These are phyloP conservation scores for Taphrorychus bicolor DNA, from an alignment of 2,888 invertebrate species.

Conservation along the genomic window DNA sequence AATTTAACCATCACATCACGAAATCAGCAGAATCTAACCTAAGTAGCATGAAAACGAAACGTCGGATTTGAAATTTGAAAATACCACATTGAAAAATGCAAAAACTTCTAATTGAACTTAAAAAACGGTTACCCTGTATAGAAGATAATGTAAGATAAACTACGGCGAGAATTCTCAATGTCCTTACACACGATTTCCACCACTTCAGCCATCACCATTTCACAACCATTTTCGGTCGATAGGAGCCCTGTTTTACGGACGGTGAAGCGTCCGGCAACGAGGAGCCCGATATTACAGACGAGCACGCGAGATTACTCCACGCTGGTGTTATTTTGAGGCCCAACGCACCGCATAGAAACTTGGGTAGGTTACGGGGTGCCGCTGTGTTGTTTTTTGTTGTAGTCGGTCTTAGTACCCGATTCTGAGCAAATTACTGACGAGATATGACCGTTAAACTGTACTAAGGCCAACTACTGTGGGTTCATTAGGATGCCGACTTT, in stretches of 20 bases:
- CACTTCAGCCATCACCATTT: slow-evolving; percentile 7
- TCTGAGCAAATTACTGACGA: too few species aligned
- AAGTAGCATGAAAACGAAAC: too few species aligned
- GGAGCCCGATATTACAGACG: slow-evolving; percentile 74
- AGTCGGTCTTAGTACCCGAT: not conserved
- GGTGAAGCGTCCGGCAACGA: slow-evolving; percentile 67
- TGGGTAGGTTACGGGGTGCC: slow-evolving; percentile 53
- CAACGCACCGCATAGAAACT: slow-evolving; percentile 53
- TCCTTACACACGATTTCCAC: not conserved
- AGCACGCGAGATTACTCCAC: slow-evolving; percentile 72
- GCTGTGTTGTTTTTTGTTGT: not conserved
- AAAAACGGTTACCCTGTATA: too few species aligned
- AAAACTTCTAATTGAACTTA: too few species aligned
- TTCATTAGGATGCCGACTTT: not conserved
- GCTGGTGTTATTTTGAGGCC: slow-evolving; percentile 59
- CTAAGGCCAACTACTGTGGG: not conserved
- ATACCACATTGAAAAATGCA: too few species aligned
- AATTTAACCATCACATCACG: too few species aligned
- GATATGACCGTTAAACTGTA: not conserved
- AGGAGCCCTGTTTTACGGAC: slow-evolving; percentile 65
- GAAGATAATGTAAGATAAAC: too few species aligned
- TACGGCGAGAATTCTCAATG: not conserved
- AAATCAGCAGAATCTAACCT: too few species aligned
- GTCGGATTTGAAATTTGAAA: too few species aligned
- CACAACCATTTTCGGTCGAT: slow-evolving; percentile 41